Evolutionary conservation across 1,140 invertebrate genomes (phyloP).

Genomic region (Apocrypta bakeri): DNA sequence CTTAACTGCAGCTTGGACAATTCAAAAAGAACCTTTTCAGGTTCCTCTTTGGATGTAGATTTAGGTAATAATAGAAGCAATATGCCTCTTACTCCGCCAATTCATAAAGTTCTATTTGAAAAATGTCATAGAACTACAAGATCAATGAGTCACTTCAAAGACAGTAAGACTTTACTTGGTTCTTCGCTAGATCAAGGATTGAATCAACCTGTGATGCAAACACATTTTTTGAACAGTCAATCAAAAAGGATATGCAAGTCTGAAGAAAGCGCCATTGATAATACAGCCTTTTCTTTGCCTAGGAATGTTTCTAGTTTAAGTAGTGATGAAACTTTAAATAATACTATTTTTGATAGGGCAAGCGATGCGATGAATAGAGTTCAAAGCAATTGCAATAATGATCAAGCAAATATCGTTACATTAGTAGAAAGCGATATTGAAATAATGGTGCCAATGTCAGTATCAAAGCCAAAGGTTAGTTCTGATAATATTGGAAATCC

Average conservation of each 20-base stretch:
- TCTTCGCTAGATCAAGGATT: slow-evolving; percentile 75
- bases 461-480: slow-evolving; percentile 62
- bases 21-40: slow-evolving; percentile 72
- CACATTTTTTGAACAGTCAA: slow-evolving; percentile 59
- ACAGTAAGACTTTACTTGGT: slow-evolving; percentile 66
- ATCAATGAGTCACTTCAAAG: slow-evolving; percentile 68
- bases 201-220: slow-evolving; percentile 67
- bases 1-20: slow-evolving; percentile 66
- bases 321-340: slow-evolving; percentile 65
- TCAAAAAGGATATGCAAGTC: slow-evolving; percentile 72
- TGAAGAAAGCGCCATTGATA: slow-evolving; percentile 71
- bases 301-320: slow-evolving; percentile 61
- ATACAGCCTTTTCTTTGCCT: slow-evolving; percentile 61
- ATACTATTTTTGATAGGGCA: slow-evolving; percentile 58
- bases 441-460: slow-evolving; percentile 69
- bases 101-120: slow-evolving; percentile 69
- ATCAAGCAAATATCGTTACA: slow-evolving; percentile 24
- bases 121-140: slow-evolving; percentile 65
- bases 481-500: slow-evolving; percentile 58
- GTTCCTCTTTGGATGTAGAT: slow-evolving; percentile 71
- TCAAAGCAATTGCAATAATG: slow-evolving; percentile 38
- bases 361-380: slow-evolving; percentile 32
- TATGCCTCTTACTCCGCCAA: slow-evolving; percentile 63
- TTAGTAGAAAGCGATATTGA: slow-evolving; percentile 66
- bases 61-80: slow-evolving; percentile 63